These are phyloP conservation scores for Novumbra hubbsi DNA, from an alignment of 2,797 vertebrate genomes.

Conservation along the genomic window DNA sequence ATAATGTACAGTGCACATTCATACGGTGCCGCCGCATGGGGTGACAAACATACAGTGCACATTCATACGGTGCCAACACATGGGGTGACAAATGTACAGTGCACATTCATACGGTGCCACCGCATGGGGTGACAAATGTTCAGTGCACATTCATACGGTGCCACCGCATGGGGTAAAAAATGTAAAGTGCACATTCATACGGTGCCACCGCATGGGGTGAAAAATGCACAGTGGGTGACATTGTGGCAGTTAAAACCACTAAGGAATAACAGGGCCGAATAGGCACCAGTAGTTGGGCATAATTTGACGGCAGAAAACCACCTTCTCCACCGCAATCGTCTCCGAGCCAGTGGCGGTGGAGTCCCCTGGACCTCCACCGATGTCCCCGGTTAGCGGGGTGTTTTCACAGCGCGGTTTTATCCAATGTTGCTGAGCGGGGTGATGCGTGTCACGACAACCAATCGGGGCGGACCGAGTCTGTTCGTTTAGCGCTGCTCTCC, in stretches of 20 bases:
- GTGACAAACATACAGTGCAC: no score
- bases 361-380: conserved; percentile 27
- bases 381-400: conserved; percentile 35
- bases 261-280: neutral
- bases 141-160: no score
- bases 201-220: neutral
- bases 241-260: neutral
- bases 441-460: conserved; percentile 11
- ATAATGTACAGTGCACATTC: no score
- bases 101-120: no score
- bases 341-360: neutral
- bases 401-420: conserved; percentile 31
- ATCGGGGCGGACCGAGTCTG: neutral
- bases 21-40: no score
- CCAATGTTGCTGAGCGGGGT: no score
- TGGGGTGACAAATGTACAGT: no score
- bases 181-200: neutral
- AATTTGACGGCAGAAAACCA: neutral
- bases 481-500: no score
- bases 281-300: neutral
- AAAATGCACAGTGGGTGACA: neutral
- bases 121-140: no score
- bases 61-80: no score
- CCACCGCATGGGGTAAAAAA: neutral
- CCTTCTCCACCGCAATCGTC: neutral